Evolutionary conservation across 2,888 invertebrate genomes (phyloP).

Genomic region (Agrochola circellaris): DNA sequence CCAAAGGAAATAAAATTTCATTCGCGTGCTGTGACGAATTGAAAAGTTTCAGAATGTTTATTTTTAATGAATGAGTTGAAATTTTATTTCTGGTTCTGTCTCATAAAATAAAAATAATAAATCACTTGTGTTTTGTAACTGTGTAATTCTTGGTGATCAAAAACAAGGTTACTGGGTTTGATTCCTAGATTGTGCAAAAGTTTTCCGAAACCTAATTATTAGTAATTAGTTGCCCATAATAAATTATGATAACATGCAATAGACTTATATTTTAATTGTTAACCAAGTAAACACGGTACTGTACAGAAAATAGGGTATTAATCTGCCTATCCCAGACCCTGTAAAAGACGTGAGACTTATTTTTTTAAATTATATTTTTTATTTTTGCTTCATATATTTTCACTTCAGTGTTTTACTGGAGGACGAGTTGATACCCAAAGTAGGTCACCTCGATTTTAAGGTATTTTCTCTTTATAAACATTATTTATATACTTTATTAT

Average conservation of each 20-base stretch:
- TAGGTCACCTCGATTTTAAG: conserved; percentile 54
- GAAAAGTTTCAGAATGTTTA: conserved; percentile 37
- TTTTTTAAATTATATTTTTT: not conserved
- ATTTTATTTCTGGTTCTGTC: not conserved
- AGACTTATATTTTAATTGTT: not conserved
- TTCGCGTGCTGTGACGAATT: conserved; percentile 45
- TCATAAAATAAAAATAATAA: not conserved
- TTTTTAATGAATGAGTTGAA: conserved; percentile 36
- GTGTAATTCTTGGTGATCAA: not conserved
- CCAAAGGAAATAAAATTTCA: conserved; percentile 63
- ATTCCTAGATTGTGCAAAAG: not conserved
- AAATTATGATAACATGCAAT: not conserved
- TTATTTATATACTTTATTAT: conserved; percentile 43
- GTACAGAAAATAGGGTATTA: not conserved
- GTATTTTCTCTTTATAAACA: conserved; percentile 36
- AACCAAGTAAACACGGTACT: not conserved
- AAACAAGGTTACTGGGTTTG: not conserved
- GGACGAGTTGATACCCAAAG: conserved; percentile 28
- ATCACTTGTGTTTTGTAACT: not conserved
- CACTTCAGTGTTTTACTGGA: conserved; percentile 5
- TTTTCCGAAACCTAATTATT: not conserved
- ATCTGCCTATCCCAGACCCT: not conserved
- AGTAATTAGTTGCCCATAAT: not conserved
- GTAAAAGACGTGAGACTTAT: not conserved
- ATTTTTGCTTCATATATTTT: conserved; percentile 25